Conservation (phyloP, 2,797 vertebrate species). For the Tragopan temminckii region DNA sequence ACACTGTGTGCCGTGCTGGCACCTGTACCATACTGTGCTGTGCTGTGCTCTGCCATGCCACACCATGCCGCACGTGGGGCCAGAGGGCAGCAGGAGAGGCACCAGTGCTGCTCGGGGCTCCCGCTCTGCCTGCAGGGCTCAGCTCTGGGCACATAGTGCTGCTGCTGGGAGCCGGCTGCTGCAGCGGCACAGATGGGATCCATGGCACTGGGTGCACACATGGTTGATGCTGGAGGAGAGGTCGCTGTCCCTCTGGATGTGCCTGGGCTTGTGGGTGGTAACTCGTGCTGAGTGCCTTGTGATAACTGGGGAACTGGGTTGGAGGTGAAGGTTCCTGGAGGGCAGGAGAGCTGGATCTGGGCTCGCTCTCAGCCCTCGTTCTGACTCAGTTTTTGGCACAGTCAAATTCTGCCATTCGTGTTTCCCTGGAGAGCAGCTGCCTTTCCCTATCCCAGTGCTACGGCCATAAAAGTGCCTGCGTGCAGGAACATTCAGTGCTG, state of each 20-base stretch:
- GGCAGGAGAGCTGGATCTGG: background rate
- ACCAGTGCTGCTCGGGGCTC: background rate
- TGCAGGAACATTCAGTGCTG: background rate
- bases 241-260: background rate
- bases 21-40: background rate
- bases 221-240: background rate
- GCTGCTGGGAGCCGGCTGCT: background rate
- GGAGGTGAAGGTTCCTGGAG: slow-evolving; percentile 30
- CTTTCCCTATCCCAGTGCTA: background rate
- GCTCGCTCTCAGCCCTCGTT: background rate
- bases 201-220: accelerated
- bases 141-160: background rate
- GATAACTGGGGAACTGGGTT: background rate
- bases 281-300: accelerated
- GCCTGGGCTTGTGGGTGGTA: background rate
- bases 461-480: background rate
- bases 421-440: background rate
- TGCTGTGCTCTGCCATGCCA: background rate
- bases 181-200: accelerated
- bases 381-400: background rate
- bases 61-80: background rate
- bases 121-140: background rate
- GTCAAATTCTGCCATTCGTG: accelerated
- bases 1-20: background rate
- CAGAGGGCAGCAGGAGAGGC: background rate